Evolutionary conservation across 2,888 invertebrate genomes (phyloP).

Genomic region (Mellilla xanthometata): DNA sequence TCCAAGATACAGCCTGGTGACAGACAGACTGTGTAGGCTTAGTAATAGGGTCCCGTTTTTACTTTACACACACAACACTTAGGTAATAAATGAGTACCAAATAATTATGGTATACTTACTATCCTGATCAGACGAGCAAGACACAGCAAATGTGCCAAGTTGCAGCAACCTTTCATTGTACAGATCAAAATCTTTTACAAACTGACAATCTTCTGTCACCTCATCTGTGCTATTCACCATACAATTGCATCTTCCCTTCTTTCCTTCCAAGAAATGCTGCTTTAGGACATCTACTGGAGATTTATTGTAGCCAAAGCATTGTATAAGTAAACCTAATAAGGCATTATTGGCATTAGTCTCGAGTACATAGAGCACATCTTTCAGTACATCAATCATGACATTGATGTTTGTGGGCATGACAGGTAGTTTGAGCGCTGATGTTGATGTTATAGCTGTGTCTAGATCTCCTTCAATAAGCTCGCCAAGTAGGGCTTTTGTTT

Average conservation of each 20-base stretch:
- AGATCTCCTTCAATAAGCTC: constrained; percentile 67
- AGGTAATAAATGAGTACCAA: too few species aligned
- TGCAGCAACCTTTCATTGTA: constrained; percentile 86
- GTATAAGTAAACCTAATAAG: constrained; percentile 79
- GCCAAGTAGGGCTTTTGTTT: constrained; percentile 68
- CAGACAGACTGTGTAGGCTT: too few species aligned
- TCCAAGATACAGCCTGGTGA: too few species aligned
- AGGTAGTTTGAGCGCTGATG: constrained; percentile 59
- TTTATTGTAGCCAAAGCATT: constrained; percentile 57
- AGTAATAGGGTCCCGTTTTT: too few species aligned
- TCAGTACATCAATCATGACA: constrained; percentile 82
- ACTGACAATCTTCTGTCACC: constrained; percentile 66
- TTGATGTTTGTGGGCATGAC: constrained; percentile 74
- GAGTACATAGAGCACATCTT: constrained; percentile 83
- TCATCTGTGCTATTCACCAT: constrained; percentile 40
- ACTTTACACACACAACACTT: too few species aligned
- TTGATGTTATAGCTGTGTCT: constrained; percentile 71
- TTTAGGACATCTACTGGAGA: constrained; percentile 57
- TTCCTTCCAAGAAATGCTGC: constrained; percentile 47
- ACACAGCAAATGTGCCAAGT: constrained; percentile 87
- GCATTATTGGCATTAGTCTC: constrained; percentile 87
- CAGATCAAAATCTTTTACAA: constrained; percentile 85
- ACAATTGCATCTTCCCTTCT: constrained; percentile 47
- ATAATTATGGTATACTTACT: too few species aligned
- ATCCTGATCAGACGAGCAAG: constrained; percentile 73